A percentile compares a stretch with the other conserved stretches of the same genome.
Conservation (phyloP, 1,140 invertebrate species). For the Himalopsyche phryganea region DNA sequence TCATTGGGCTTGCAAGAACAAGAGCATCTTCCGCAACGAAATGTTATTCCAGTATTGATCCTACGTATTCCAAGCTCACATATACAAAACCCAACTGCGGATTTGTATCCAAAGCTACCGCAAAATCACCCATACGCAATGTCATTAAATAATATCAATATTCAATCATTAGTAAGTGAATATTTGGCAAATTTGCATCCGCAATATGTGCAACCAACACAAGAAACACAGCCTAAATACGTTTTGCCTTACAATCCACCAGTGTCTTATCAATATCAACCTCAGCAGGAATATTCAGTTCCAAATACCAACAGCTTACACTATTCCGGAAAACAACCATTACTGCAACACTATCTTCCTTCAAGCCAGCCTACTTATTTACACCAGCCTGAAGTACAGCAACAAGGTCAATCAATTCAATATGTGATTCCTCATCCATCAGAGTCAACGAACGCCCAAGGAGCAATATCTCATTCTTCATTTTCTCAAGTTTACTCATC, state of each 20-base stretch:
- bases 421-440: constrained; percentile 23
- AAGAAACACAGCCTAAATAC: constrained; percentile 34
- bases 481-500: constrained; percentile 20
- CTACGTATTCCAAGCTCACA: constrained; percentile 55
- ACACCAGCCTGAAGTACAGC: constrained; percentile 14
- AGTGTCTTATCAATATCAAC: constrained; percentile 33
- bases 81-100: constrained; percentile 49
- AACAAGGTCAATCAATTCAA: constrained; percentile 13
- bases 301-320: background rate
- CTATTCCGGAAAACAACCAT: background rate
- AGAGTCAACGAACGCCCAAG: background rate
- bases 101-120: constrained; percentile 54
- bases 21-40: constrained; percentile 40
- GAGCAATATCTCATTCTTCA: constrained; percentile 14
- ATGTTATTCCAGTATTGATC: constrained; percentile 54
- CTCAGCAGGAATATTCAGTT: background rate
- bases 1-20: constrained; percentile 42
- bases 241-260: constrained; percentile 36
- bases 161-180: constrained; percentile 41
- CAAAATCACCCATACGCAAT: constrained; percentile 51
- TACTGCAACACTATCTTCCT: constrained; percentile 17
- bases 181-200: constrained; percentile 37
- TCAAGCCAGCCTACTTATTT: constrained; percentile 7
- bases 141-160: constrained; percentile 52
- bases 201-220: constrained; percentile 10